Evolutionary conservation across 2,888 invertebrate genomes (phyloP).

Genomic region (Clusia tigrina): DNA sequence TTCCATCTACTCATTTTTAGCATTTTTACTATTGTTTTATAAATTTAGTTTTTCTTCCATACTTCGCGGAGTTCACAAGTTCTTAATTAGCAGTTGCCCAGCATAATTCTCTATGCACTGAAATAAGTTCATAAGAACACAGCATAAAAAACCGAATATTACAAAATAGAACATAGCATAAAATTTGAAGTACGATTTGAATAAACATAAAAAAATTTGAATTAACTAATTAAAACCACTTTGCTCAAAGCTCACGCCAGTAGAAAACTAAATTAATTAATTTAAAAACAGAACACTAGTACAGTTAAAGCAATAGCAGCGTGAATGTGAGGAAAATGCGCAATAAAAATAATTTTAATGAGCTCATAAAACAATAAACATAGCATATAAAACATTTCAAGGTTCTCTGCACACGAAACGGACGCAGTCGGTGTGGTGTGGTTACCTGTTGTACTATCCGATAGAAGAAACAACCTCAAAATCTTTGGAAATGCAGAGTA

Average conservation of each 20-base stretch:
- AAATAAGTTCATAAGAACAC: too few species aligned
- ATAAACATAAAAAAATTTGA: not conserved
- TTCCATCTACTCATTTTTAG: too few species aligned
- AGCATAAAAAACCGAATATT: not conserved
- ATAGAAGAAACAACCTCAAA: too few species aligned
- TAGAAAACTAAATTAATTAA: slow-evolving; percentile 50
- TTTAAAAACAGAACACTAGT: slow-evolving; percentile 13
- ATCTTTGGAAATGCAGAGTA: too few species aligned
- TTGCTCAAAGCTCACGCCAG: slow-evolving; percentile 30
- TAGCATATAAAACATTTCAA: slow-evolving; percentile 42
- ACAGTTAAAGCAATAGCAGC: slow-evolving; percentile 31
- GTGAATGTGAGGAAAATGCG: slow-evolving; percentile 44
- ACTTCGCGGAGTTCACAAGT: too few species aligned
- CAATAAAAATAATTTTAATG: slow-evolving; percentile 50
- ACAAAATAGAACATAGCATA: not conserved
- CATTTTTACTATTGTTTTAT: too few species aligned
- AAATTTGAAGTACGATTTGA: not conserved
- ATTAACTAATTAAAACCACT: slow-evolving; percentile 44
- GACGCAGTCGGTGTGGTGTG: not conserved
- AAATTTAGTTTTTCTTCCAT: too few species aligned
- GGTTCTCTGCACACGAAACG: slow-evolving; percentile 44
- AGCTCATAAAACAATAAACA: slow-evolving; percentile 46
- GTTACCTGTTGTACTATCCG: slow-evolving; percentile 2
- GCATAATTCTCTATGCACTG: too few species aligned
- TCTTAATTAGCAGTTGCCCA: too few species aligned